Conservation (phyloP, 1,140 invertebrate species). For the Piezodorus guildinii region DNA sequence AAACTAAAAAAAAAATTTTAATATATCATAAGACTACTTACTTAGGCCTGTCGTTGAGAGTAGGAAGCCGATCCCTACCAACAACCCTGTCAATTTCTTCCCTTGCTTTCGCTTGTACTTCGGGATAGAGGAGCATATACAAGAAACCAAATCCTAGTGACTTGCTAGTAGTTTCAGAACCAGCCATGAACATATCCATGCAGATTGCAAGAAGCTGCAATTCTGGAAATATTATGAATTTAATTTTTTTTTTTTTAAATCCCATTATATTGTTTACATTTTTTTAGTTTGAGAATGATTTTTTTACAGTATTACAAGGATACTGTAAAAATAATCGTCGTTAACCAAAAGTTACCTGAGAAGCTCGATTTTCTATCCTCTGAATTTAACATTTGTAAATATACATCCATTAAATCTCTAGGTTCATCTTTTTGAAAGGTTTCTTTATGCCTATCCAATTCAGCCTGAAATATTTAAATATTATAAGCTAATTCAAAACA, state of each 20-base stretch:
- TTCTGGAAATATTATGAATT: slow-evolving; percentile 36
- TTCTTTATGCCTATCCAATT: slow-evolving; percentile 60
- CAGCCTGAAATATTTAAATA: slow-evolving; percentile 37
- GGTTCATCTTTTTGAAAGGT: slow-evolving; percentile 48
- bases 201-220: slow-evolving; percentile 61
- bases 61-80: slow-evolving; percentile 51
- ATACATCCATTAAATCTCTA: slow-evolving; percentile 76
- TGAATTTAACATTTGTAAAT: slow-evolving; percentile 52
- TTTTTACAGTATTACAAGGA: not conserved
- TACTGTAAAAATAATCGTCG: not conserved
- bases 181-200: slow-evolving; percentile 71
- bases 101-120: slow-evolving; percentile 65
- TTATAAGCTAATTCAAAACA: not conserved
- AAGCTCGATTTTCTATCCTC: slow-evolving; percentile 33
- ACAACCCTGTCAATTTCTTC: slow-evolving; percentile 68
- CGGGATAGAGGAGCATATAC: slow-evolving; percentile 60
- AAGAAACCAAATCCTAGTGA: slow-evolving; percentile 64
- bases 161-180: slow-evolving; percentile 70
- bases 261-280: no score
- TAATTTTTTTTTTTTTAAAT: not conserved
- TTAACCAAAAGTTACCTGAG: slow-evolving; percentile 32
- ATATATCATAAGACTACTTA: slow-evolving; percentile 33
- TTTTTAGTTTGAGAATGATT: no score
- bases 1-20: no score
- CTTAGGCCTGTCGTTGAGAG: slow-evolving; percentile 55